phyloP scores from a whole-genome alignment of 1,140 invertebrate species.

The Bombus ignitus region DNA sequence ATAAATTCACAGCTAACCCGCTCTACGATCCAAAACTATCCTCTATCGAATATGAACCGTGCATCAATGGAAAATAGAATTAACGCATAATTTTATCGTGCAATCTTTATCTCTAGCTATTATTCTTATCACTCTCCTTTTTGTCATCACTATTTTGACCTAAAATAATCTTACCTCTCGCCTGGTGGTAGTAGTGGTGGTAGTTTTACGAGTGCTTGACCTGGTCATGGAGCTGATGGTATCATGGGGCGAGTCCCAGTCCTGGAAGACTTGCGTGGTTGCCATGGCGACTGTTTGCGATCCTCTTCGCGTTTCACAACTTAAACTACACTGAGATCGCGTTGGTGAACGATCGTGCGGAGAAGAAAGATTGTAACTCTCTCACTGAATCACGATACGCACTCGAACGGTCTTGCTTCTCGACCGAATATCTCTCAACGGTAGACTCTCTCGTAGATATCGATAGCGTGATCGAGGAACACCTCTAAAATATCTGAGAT shows the following conservation, averaged over 20 bases:
- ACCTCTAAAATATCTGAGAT: not conserved
- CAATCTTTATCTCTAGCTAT: not conserved
- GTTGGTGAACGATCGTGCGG: too few relatives aligned
- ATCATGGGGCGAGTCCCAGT: conserved; percentile 80
- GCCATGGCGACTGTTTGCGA: conserved; percentile 70
- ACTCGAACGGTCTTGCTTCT: conserved; percentile 44
- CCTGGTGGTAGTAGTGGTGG: conserved; percentile 69
- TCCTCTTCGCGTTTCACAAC: conserved; percentile 38
- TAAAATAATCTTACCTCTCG: conserved; percentile 62
- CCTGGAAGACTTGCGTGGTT: conserved; percentile 80
- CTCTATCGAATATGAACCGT: too few relatives aligned
- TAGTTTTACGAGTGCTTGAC: conserved; percentile 75
- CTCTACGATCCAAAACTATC: not conserved
- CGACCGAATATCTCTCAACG: conserved; percentile 15
- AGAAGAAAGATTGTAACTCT: conserved; percentile 18
- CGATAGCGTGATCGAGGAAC: conserved; percentile 17
- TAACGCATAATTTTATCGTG: too few relatives aligned
- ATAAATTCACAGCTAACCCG: conserved; percentile 13
- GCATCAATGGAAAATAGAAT: too few relatives aligned
- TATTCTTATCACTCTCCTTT: not conserved
- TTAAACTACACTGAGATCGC: conserved; percentile 45
- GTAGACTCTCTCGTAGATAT: not conserved
- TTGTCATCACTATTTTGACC: not conserved
- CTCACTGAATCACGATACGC: conserved; percentile 44
- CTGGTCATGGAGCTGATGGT: conserved; percentile 70